Evolutionary conservation across 1,140 invertebrate genomes (phyloP).

Genomic region (Zelostemma sp.): DNA sequence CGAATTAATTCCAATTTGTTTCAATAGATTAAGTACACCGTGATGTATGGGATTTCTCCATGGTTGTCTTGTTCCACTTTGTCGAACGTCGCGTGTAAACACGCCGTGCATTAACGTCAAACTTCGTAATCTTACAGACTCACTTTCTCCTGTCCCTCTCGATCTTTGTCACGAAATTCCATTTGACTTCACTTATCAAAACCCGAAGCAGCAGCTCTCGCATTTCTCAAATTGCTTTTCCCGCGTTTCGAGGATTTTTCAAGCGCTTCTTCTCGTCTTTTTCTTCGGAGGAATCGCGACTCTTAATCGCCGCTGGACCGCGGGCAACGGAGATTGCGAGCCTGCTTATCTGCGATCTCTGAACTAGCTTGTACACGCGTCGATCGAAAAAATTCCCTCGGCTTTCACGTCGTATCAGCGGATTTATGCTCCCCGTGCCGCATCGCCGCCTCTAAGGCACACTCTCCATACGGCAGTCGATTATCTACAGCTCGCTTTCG

Average conservation of each 20-base stretch:
- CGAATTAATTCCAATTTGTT: not conserved
- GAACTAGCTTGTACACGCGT: constrained; percentile 46
- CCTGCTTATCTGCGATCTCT: constrained; percentile 57
- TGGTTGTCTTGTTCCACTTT: constrained; percentile 3
- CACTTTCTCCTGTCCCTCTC: not conserved
- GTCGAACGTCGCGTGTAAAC: not conserved
- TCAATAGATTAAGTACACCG: not conserved
- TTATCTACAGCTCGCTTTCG: not conserved
- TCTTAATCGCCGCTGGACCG: constrained; percentile 31
- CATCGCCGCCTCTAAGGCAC: constrained; percentile 12
- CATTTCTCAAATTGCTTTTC: too few relatives aligned
- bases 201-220: too few relatives aligned
- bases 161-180: not conserved
- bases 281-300: constrained; percentile 18
- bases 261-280: too few relatives aligned
- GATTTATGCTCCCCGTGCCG: constrained; percentile 49
- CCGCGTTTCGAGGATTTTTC: too few relatives aligned
- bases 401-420: constrained; percentile 56
- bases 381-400: constrained; percentile 48
- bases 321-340: constrained; percentile 41
- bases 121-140: not conserved
- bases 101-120: constrained; percentile 3
- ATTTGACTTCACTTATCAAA: too few relatives aligned
- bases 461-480: constrained; percentile 1
- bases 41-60: not conserved